These are phyloP conservation scores for Panopea generosa DNA, from an alignment of 2,888 invertebrate species.

Conservation along the genomic window DNA sequence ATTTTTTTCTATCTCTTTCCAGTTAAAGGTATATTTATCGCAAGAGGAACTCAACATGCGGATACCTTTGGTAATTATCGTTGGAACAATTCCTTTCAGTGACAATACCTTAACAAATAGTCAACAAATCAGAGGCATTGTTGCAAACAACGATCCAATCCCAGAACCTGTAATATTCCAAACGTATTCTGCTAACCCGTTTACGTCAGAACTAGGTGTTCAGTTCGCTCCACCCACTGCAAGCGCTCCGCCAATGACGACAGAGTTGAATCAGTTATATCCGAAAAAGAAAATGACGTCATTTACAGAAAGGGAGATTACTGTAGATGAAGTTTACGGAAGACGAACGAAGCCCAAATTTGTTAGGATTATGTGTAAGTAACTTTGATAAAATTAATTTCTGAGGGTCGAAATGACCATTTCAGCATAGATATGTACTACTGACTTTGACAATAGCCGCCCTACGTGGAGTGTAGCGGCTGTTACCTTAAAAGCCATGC, in stretches of 20 bases:
- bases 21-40: constrained; percentile 42
- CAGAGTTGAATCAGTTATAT: constrained; percentile 45
- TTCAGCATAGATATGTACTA: too few relatives aligned
- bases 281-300: constrained; percentile 34
- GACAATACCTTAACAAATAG: background rate
- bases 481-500: background rate
- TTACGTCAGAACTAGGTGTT: constrained; percentile 11
- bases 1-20: too few relatives aligned
- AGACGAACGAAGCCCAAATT: constrained; percentile 14
- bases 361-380: constrained; percentile 38
- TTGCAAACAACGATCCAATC: constrained; percentile 11
- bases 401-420: background rate
- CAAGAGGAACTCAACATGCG: constrained; percentile 31
- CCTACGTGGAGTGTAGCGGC: too few relatives aligned
- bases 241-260: constrained; percentile 50
- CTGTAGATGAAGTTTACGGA: constrained; percentile 31
- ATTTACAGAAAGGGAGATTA: constrained; percentile 36
- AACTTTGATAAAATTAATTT: background rate
- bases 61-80: constrained; percentile 45
- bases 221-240: constrained; percentile 18
- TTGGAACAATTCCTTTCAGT: constrained; percentile 40
- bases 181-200: background rate
- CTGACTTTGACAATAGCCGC: too few relatives aligned
- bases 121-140: constrained; percentile 26
- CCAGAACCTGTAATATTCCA: constrained; percentile 16